Conservation (phyloP, 2,113 vertebrate genomes). For the Anthoscopus minutus region DNA sequence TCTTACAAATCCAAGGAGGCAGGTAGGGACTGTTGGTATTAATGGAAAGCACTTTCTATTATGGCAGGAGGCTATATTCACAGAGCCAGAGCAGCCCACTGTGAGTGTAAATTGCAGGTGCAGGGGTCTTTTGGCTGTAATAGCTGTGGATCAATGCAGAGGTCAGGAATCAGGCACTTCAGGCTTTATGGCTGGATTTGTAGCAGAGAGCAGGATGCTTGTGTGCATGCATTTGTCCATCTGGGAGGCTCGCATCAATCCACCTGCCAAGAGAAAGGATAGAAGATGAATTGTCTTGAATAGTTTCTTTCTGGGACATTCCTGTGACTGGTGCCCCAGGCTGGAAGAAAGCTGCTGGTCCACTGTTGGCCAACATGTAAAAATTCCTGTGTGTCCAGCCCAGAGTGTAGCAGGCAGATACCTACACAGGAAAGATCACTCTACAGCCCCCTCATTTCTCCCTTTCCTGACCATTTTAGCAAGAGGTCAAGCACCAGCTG, state of each 20-base stretch:
- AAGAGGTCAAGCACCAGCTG: background rate
- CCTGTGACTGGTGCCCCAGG: background rate
- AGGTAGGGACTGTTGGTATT: background rate
- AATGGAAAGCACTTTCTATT: background rate
- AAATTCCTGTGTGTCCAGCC: background rate
- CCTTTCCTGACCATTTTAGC: background rate
- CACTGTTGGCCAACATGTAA: background rate
- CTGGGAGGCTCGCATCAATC: background rate
- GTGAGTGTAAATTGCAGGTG: background rate
- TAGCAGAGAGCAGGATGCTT: background rate
- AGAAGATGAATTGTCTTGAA: background rate
- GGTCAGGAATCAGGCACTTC: background rate
- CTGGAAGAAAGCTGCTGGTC: background rate
- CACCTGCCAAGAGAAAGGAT: background rate
- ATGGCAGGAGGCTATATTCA: background rate
- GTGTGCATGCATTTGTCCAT: background rate
- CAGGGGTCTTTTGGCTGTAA: background rate
- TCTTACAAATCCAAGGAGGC: background rate
- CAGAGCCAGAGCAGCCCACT: background rate
- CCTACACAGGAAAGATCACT: background rate
- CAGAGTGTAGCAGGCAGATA: background rate
- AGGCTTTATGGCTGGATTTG: background rate
- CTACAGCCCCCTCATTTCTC: background rate
- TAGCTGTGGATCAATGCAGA: background rate
- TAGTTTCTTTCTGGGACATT: background rate